These are phyloP conservation scores for Drosophila ficusphila DNA, from an alignment of 1,140 invertebrate genomes.

Conservation along the genomic window DNA sequence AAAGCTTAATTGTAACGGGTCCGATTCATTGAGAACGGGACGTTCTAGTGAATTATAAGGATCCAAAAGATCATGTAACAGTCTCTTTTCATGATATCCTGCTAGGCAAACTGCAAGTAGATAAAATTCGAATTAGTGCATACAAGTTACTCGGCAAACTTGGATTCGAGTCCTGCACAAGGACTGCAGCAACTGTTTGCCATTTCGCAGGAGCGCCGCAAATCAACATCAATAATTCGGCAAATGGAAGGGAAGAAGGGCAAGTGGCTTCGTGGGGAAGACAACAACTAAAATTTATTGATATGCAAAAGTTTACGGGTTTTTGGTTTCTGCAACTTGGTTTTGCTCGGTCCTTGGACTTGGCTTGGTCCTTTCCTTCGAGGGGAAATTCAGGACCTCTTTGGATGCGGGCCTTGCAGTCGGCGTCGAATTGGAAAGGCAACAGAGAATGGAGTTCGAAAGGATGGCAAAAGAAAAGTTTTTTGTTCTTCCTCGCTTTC, in stretches of 20 bases:
- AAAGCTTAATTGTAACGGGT: conserved; percentile 97
- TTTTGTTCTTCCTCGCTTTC: conserved; percentile 44
- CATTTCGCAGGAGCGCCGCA: conserved; percentile 58
- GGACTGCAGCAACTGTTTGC: conserved; percentile 53
- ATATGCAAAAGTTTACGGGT: conserved; percentile 78
- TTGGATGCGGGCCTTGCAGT: conserved; percentile 42
- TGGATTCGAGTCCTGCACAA: conserved; percentile 8
- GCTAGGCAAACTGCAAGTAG: conserved; percentile 89
- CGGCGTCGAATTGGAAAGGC: conserved; percentile 46
- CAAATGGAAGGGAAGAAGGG: too few species aligned
- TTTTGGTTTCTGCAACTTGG: conserved; percentile 54
- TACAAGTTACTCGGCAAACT: conserved; percentile 15
- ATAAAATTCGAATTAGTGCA: conserved; percentile 50
- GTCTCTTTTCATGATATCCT: conserved; percentile 96
- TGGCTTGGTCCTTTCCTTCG: background rate
- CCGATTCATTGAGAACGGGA: conserved; percentile 98
- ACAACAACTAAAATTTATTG: conserved; percentile 66
- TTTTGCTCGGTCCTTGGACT: conserved; percentile 10
- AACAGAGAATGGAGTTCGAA: conserved; percentile 32
- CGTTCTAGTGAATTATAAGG: conserved; percentile 98
- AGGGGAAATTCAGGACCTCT: background rate
- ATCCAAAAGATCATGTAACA: conserved; percentile 96
- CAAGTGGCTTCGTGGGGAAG: conserved; percentile 1
- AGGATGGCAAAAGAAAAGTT: conserved; percentile 43
- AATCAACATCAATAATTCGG: conserved; percentile 79